Conservation (phyloP, 2,113 vertebrate genomes). For the cattle (Bos taurus) region DNA sequence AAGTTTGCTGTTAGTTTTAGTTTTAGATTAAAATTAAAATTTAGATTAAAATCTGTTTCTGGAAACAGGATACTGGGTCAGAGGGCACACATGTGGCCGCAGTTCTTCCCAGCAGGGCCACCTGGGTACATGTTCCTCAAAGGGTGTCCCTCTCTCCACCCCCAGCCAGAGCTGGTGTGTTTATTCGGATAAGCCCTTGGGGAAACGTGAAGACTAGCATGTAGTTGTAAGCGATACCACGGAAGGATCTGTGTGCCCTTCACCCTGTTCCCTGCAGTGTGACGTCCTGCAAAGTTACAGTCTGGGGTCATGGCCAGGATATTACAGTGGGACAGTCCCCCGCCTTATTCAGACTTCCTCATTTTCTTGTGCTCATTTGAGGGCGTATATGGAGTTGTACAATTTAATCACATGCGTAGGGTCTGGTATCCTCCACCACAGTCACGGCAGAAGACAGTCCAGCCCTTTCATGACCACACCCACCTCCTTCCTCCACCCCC, state of each 20-base stretch:
- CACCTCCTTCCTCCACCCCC: background rate
- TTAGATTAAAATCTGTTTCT: background rate
- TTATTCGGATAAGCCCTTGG: accelerated
- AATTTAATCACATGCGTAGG: accelerated
- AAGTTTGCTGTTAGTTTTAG: background rate
- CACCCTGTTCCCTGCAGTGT: accelerated
- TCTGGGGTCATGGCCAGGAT: accelerated
- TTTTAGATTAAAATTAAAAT: background rate
- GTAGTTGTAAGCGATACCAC: accelerated
- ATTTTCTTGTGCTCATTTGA: accelerated
- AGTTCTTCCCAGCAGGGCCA: accelerated
- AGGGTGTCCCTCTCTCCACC: accelerated
- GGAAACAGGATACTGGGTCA: background rate
- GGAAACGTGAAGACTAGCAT: accelerated
- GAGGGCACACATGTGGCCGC: accelerated
- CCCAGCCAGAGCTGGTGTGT: accelerated
- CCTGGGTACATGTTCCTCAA: accelerated
- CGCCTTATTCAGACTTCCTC: accelerated
- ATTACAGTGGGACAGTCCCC: accelerated
- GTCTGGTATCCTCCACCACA: accelerated
- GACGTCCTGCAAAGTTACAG: accelerated
- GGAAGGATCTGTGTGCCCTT: background rate
- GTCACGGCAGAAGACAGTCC: accelerated
- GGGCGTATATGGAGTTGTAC: accelerated
- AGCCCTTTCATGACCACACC: background rate